Evolutionary conservation across 2,113 vertebrate species (phyloP).

Genomic region (human (Homo sapiens)): GRCh38 chr12:128928001-128928500

Average conservation of each 20-base stretch:
- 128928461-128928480: rapidly evolving
- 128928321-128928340: rapidly evolving
- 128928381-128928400: rapidly evolving
- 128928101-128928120: rapidly evolving
- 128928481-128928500: rapidly evolving
- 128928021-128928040: too few species aligned
- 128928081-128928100: too few species aligned
- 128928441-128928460: background rate
- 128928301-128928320: rapidly evolving
- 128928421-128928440: rapidly evolving
- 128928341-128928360: rapidly evolving
- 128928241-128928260: background rate
- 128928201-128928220: rapidly evolving
- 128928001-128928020: too few species aligned
- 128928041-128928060: too few species aligned
- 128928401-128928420: rapidly evolving
- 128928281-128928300: rapidly evolving
- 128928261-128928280: rapidly evolving
- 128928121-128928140: background rate
- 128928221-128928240: background rate
- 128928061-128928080: background rate
- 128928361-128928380: rapidly evolving
- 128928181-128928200: background rate
- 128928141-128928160: background rate
- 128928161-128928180: background rate